Percentiles rank a stretch among this genome's conserved stretches.
Conservation (phyloP, 1,140 invertebrate species). For the Micrasema longulum region DNA sequence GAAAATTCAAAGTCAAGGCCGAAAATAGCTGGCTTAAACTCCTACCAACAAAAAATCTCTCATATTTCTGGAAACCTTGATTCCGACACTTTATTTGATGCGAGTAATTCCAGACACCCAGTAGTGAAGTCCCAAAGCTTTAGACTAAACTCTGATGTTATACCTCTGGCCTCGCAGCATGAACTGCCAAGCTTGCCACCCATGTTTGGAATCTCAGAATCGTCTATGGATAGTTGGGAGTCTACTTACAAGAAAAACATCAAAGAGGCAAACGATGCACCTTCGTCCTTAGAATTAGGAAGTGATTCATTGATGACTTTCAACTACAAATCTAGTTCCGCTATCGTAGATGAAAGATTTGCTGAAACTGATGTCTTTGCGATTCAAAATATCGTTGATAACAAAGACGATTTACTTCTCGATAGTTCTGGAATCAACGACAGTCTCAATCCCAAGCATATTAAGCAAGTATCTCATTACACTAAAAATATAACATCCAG, state of each 20-base stretch:
- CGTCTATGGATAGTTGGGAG: conserved; percentile 67
- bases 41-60: conserved; percentile 67
- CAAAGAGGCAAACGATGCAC: conserved; percentile 47
- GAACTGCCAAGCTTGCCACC: conserved; percentile 67
- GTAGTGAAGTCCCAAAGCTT: conserved; percentile 77
- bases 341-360: conserved; percentile 58
- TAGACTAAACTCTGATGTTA: conserved; percentile 68
- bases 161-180: conserved; percentile 61
- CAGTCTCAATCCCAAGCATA: conserved; percentile 21
- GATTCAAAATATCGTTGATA: conserved; percentile 35
- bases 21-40: conserved; percentile 66
- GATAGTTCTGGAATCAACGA: conserved; percentile 30
- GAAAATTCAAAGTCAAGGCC: conserved; percentile 59
- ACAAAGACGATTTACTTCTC: conserved; percentile 39
- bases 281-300: conserved; percentile 47
- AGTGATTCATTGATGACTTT: conserved; percentile 50
- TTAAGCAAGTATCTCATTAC: conserved; percentile 43
- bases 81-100: conserved; percentile 52
- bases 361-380: conserved; percentile 57
- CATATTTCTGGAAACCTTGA: conserved; percentile 50
- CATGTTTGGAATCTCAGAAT: conserved; percentile 67
- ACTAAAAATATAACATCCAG: conserved; percentile 44
- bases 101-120: conserved; percentile 64
- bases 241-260: conserved; percentile 66
- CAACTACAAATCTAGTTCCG: conserved; percentile 40